Conservation (phyloP, 1,140 invertebrate species). For the Sitobion miscanthi region DNA sequence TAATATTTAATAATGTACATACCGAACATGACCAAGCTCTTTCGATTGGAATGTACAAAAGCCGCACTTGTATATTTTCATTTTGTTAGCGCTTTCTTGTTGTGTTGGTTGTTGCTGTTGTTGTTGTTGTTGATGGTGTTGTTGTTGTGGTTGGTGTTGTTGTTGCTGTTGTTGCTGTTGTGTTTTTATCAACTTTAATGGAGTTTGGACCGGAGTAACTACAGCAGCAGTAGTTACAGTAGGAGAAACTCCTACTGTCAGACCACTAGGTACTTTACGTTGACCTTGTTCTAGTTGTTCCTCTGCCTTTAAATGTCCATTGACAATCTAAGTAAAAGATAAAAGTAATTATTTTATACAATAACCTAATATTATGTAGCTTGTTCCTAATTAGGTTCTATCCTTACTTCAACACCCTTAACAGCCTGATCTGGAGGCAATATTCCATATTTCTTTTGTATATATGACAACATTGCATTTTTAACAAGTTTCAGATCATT, state of each 20-base stretch:
- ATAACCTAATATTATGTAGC: not conserved
- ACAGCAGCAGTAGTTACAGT: not conserved
- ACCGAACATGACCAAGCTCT: conserved; percentile 57
- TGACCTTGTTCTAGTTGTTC: conserved; percentile 48
- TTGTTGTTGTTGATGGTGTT: not conserved
- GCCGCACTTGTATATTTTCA: conserved; percentile 59
- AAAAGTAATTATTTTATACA: not conserved
- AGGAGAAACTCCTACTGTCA: not conserved
- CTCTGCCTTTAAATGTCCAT: conserved; percentile 55
- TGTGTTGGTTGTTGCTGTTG: not conserved
- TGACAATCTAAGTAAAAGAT: conserved; percentile 34
- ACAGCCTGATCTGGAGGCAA: conserved; percentile 46
- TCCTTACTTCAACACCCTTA: conserved; percentile 33
- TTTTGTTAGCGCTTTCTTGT: conserved; percentile 44
- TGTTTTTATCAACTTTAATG: conserved; percentile 36
- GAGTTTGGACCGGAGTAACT: not conserved
- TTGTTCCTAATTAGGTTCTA: not conserved
- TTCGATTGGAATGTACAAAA: conserved; percentile 58
- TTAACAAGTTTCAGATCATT: conserved; percentile 58
- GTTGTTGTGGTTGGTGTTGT: not conserved
- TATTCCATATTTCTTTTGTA: conserved; percentile 59
- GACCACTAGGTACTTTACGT: conserved; percentile 35
- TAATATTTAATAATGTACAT: not conserved
- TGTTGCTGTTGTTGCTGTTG: not conserved
- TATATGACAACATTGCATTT: conserved; percentile 58